A percentile compares a stretch with the other conserved stretches of the same genome.
Conservation (phyloP, 2,797 vertebrate genomes). For the Typhlichthys eigenmanni region DNA sequence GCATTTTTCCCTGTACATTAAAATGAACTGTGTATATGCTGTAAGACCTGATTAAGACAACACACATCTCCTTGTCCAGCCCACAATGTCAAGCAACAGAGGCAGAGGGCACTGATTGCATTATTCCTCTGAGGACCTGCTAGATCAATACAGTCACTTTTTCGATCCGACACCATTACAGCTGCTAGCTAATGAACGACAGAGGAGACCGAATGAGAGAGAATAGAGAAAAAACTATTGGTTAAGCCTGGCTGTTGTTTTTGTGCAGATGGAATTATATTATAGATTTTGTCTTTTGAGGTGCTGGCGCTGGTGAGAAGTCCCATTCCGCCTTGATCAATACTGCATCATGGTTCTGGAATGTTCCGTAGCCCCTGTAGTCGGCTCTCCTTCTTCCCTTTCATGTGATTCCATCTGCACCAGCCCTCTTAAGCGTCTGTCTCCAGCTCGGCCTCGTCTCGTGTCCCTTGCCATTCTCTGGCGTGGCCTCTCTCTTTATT, state of each 20-base stretch:
- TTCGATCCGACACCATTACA: conserved; percentile 89
- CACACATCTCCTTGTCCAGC: conserved; percentile 15
- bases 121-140: conserved; percentile 82
- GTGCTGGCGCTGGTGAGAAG: conserved; percentile 9
- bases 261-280: conserved; percentile 32
- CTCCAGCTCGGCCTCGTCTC: conserved; percentile 11
- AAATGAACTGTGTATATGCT: neutral
- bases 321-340: conserved; percentile 46
- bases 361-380: conserved; percentile 26
- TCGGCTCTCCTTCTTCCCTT: conserved; percentile 28
- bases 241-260: conserved; percentile 17
- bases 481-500: neutral
- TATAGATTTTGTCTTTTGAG: conserved; percentile 53
- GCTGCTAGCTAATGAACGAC: conserved; percentile 86
- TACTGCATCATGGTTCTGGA: conserved; percentile 34
- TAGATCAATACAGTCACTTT: conserved; percentile 85
- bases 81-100: conserved; percentile 11
- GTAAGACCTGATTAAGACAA: too few relatives aligned
- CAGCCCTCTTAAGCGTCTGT: conserved; percentile 22
- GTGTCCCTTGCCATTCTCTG: conserved; percentile 39
- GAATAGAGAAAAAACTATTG: conserved; percentile 6
- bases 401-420: conserved; percentile 32
- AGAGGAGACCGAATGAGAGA: conserved; percentile 13
- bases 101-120: conserved; percentile 79
- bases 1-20: neutral